Evolutionary conservation across 2,888 invertebrate genomes (phyloP), one percentile per base, ranked within the genome.

Genomic region (Conistra vaccinii): DNA sequence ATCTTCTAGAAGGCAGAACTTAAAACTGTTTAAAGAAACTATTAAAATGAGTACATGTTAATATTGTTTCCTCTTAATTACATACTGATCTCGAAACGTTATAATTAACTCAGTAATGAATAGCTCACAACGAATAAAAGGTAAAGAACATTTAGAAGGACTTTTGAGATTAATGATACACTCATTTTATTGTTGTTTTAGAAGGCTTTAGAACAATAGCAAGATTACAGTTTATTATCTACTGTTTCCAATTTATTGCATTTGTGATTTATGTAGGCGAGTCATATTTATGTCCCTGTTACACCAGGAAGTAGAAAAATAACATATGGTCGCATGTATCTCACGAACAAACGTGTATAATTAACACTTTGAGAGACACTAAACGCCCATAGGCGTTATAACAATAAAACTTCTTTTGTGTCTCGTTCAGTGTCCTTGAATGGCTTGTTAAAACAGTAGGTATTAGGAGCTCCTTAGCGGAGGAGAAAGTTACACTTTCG

Each of bases 51-150:
- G 12, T n/a, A 39, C 7, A 12, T 60, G 32, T 57, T 35, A 60
- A 69, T 17, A 32, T 42, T 62, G 42, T 77, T 77, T 66, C 60
- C 68, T 53, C 26, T 39, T n/a, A n/a, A 67, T 42, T 62, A 29
- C 17, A 14, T 2, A 66, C 48, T 39, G 9, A 72, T 61, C 20
- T 78, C 10, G 53, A 55, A 69, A 17, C 29, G 23, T 29, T 48
- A 23, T 66, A 66, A 69, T 79, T 66, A 35, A 35, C 42, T n/a
- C 9, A 12, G 32, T 67, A 62, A 76, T 75, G n/a, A 78, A 62
- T 79, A 20, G 51, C 14, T 62, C 23, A 62, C n/a, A 48, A 60
- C 14, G 3, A 29, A 71, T 55, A 23, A 57, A 67, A 48, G 48
- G 42, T 65, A 60, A 68, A 42, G 10, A 32, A n/a, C 20, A 23